Percentiles rank a stretch among this genome's conserved stretches.
These are phyloP conservation scores for Gryon sp. DNA, from an alignment of 1,140 invertebrate genomes.

Conservation along the genomic window DNA sequence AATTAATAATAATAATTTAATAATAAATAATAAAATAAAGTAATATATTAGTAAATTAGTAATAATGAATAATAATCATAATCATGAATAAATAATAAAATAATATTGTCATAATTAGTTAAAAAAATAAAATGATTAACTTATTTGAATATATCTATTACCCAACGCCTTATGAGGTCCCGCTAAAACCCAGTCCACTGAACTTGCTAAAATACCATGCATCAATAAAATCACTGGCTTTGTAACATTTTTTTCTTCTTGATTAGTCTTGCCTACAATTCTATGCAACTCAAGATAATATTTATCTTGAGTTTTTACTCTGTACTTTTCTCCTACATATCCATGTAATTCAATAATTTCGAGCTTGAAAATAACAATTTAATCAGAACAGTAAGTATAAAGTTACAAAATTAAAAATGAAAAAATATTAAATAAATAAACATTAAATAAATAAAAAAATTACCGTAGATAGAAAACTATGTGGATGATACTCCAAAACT, in stretches of 20 bases:
- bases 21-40: too few species aligned
- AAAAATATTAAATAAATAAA: neutral
- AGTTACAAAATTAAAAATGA: neutral
- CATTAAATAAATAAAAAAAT: too few species aligned
- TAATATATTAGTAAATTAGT: too few species aligned
- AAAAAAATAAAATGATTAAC: too few species aligned
- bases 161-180: conserved; percentile 37
- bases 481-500: too few species aligned
- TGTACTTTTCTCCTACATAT: conserved; percentile 80
- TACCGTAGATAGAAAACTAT: too few species aligned
- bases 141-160: too few species aligned
- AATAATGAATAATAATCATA: too few species aligned
- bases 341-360: conserved; percentile 81
- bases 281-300: conserved; percentile 63
- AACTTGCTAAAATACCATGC: conserved; percentile 54
- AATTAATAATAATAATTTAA: too few species aligned
- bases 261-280: conserved; percentile 56
- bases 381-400: neutral
- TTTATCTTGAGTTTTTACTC: conserved; percentile 80
- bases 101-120: too few species aligned
- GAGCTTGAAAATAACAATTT: conserved; percentile 68
- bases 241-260: conserved; percentile 3
- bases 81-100: too few species aligned
- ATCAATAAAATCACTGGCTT: conserved; percentile 28
- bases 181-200: conserved; percentile 37